Evolutionary conservation across 2,888 invertebrate species (phyloP).

Genomic region (Caenorhabditis macrosperma): DNA sequence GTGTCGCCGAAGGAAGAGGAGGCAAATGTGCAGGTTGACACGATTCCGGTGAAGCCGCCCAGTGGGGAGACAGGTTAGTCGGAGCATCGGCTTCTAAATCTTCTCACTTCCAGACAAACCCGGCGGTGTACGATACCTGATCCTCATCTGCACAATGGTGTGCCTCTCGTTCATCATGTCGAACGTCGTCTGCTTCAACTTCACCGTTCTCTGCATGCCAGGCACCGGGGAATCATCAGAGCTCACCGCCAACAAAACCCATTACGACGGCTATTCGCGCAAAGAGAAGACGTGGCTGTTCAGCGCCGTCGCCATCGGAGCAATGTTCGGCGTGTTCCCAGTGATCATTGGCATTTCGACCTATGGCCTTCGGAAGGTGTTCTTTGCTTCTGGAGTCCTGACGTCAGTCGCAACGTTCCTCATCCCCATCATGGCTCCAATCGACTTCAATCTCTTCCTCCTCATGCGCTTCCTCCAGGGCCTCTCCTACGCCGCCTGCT

Average conservation of each 20-base stretch:
- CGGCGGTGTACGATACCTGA: slow-evolving; percentile 60
- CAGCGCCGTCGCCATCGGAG: slow-evolving; percentile 77
- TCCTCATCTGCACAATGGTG: slow-evolving; percentile 72
- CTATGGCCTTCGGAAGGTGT: slow-evolving; percentile 71
- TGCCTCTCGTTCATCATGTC: slow-evolving; percentile 77
- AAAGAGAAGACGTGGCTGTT: slow-evolving; percentile 74
- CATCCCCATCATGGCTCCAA: slow-evolving; percentile 60
- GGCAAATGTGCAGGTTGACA: neutral
- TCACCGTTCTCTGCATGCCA: slow-evolving; percentile 75
- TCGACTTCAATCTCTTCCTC: slow-evolving; percentile 57
- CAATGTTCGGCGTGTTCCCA: slow-evolving; percentile 76
- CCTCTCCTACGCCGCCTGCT: slow-evolving; percentile 60
- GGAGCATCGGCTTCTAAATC: no score
- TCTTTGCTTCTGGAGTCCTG: slow-evolving; percentile 66
- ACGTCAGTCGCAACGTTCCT: slow-evolving; percentile 61
- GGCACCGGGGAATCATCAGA: slow-evolving; percentile 52
- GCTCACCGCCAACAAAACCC: slow-evolving; percentile 51
- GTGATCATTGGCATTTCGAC: slow-evolving; percentile 70
- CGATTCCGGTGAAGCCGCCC: neutral
- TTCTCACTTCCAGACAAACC: slow-evolving; percentile 36
- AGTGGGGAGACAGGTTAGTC: neutral
- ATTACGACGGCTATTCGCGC: slow-evolving; percentile 71
- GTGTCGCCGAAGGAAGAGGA: neutral
- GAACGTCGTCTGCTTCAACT: slow-evolving; percentile 79
- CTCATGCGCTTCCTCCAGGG: slow-evolving; percentile 66